Base-by-base conservation (phyloP, 2,797 vertebrate genomes). In the Argyrosomus regius region DNA sequence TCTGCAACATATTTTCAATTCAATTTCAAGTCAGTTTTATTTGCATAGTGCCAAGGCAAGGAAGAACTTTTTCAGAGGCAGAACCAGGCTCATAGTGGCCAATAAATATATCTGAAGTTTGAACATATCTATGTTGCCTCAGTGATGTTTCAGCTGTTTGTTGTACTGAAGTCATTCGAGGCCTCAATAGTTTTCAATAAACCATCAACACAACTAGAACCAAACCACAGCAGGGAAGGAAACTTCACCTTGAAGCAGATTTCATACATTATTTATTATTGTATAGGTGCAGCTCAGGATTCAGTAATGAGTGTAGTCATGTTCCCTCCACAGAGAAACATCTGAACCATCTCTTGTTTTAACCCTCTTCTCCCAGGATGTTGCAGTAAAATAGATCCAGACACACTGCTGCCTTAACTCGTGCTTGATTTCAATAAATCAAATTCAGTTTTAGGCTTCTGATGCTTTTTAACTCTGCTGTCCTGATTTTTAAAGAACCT, bases 191-290 rank as follows among this genome's bases (percentile, higher is more conserved):
- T 57, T 52, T 80, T 22, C 31, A 57, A 22, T 35, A 17, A 60
- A 52, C 35, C 35, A 58, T 69, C 17, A 59, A 64, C 49, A 53
- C 35, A 39, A 39, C 35, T 2, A 39, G 2, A 39, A 39, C 35
- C 35, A 9, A 39, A 39, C 35, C 48, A 31, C 3, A 28, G 26
- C 46, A 17, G 9, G 16, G 24, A 63, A 0, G 20, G 22, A 79
- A 79, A 58, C 31, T 6, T 68, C 8, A 71, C 49, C 24, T 45
- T 56, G 16, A 31, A 56, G 53, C 31, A 56, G 26, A 53, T 1
- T 66, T 67, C 12, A 54, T 49, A 22, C 11, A 77, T 71, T 48
- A 81, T 77, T 50, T 70, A 77, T 63, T 41, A 50, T 61, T 72
- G 58, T 31, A n/a, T 61, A 39, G 52, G 28, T 61, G 20, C 3